Evolutionary conservation across 2,797 vertebrate genomes (phyloP).

Genomic region (Chaunax sp.): DNA sequence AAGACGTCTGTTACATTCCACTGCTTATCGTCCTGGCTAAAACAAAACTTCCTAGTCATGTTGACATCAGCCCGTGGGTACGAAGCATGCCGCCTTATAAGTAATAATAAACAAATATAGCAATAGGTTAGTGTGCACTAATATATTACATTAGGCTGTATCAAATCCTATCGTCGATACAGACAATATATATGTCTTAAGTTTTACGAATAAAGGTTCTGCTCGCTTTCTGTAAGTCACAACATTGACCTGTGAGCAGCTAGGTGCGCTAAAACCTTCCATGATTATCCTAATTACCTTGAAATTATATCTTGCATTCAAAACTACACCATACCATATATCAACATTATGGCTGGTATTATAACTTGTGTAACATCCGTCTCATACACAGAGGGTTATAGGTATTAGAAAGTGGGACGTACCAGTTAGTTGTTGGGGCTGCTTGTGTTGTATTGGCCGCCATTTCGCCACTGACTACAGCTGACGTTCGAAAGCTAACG

Average conservation of each 20-base stretch:
- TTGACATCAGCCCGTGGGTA: no score
- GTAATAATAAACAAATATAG: neutral
- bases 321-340: rapidly evolving
- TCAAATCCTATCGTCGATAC: neutral
- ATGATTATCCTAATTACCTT: neutral
- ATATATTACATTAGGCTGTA: neutral
- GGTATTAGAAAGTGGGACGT: conserved; percentile 25
- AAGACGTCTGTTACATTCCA: no score
- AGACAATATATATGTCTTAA: no score
- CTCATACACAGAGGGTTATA: no score
- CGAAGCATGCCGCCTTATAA: rapidly evolving
- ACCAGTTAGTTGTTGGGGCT: conserved; percentile 79
- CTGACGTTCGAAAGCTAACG: conserved; percentile 51
- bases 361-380: no score
- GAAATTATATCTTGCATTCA: rapidly evolving
- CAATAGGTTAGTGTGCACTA: no score
- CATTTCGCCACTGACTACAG: conserved; percentile 77
- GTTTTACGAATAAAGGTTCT: no score
- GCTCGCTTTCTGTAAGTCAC: no score
- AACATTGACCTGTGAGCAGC: no score
- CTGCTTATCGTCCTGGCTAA: neutral
- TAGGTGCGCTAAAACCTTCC: neutral
- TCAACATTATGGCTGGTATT: rapidly evolving
- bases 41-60: neutral
- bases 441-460: conserved; percentile 84